Evolutionary conservation across 2,888 invertebrate genomes (phyloP).

Genomic region (Gandaritis pyraliata): DNA sequence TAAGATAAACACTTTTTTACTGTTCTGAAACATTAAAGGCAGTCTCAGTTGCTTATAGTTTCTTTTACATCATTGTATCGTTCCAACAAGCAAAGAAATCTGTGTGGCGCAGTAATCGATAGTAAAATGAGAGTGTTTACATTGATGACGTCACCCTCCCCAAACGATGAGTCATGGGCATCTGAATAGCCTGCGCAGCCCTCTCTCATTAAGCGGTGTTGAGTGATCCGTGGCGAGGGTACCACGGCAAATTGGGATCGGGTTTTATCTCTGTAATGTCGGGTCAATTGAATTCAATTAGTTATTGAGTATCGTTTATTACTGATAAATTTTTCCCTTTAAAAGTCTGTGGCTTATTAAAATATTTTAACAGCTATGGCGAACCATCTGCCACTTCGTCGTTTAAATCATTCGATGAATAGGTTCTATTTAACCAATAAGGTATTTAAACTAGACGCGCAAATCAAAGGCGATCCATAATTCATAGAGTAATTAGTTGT

Average conservation of each 20-base stretch:
- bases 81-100: constrained; percentile 34
- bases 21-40: not conserved
- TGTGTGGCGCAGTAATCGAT: constrained; percentile 48
- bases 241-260: constrained; percentile 25
- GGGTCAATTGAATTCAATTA: constrained; percentile 33
- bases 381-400: constrained; percentile 29
- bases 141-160: constrained; percentile 61
- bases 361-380: constrained; percentile 13
- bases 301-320: constrained; percentile 28
- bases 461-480: constrained; percentile 30
- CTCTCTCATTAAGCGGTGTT: constrained; percentile 35
- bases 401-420: constrained; percentile 25
- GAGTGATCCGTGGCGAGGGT: constrained; percentile 35
- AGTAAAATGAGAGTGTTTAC: constrained; percentile 53
- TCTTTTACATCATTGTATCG: constrained; percentile 6
- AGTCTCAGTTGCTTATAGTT: not conserved
- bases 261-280: constrained; percentile 29
- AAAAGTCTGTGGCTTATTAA: constrained; percentile 11
- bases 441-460: constrained; percentile 22
- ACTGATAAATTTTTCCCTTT: constrained; percentile 23
- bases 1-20: not conserved
- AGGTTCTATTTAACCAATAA: constrained; percentile 20
- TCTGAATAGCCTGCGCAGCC: constrained; percentile 46
- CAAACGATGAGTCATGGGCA: constrained; percentile 56
- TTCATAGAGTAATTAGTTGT: constrained; percentile 34